These are phyloP conservation scores for Alces alces DNA, from an alignment of 2,113 vertebrate genomes.

Conservation along the genomic window DNA sequence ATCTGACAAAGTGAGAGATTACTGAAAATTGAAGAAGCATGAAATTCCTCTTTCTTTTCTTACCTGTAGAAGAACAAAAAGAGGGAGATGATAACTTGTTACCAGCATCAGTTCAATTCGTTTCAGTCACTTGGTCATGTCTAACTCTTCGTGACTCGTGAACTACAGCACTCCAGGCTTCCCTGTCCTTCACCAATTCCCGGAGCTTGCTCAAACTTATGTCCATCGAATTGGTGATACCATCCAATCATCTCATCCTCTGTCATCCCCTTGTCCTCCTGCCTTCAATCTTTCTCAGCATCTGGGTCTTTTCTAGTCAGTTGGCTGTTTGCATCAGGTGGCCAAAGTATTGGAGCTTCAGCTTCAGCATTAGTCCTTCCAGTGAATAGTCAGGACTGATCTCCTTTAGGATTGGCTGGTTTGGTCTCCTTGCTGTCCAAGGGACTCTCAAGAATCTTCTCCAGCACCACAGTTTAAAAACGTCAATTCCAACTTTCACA, in stretches of 20 bases:
- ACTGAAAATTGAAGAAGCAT: not conserved
- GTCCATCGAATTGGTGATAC: not conserved
- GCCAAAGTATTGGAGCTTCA: not conserved
- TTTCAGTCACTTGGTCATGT: not conserved
- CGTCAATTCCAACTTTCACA: not conserved
- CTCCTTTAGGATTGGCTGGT: not conserved
- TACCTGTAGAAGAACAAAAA: not conserved
- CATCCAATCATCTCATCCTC: not conserved
- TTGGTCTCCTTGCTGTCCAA: not conserved
- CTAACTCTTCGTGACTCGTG: rapidly evolving
- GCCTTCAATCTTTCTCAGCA: not conserved
- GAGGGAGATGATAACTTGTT: not conserved
- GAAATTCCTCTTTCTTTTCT: not conserved
- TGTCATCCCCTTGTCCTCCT: not conserved
- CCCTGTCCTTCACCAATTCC: not conserved
- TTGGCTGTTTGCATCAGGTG: not conserved
- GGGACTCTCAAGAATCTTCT: not conserved
- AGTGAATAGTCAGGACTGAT: not conserved
- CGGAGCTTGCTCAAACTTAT: not conserved
- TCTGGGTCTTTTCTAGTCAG: not conserved
- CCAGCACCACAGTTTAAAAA: not conserved
- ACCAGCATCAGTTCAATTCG: not conserved
- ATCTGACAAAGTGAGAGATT: not conserved
- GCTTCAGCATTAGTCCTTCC: not conserved
- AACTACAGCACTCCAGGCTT: not conserved